Evolutionary conservation across 2,797 vertebrate genomes (phyloP).

Genomic region (Chromis chromis): DNA sequence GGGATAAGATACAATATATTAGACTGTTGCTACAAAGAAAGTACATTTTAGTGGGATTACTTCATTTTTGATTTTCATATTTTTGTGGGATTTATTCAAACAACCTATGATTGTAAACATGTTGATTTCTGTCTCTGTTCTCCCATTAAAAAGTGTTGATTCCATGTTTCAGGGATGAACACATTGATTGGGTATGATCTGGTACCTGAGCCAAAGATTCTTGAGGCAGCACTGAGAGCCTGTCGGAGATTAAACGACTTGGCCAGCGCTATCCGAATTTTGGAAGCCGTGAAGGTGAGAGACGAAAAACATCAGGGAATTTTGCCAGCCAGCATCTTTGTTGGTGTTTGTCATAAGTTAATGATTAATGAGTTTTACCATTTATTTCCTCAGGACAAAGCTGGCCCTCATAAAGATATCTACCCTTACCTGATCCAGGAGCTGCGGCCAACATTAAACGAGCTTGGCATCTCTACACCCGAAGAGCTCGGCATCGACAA

Average conservation of each 20-base stretch:
- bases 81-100: background rate
- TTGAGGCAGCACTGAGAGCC: conserved; percentile 92
- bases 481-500: conserved; percentile 96
- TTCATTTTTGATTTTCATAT: conserved; percentile 1
- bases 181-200: conserved; percentile 94
- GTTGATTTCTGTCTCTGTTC: background rate
- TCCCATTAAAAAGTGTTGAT: background rate
- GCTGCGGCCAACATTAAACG: conserved; percentile 90
- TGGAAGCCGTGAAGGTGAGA: conserved; percentile 94
- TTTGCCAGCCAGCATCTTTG: background rate
- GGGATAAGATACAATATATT: background rate
- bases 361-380: conserved; percentile 1
- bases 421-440: conserved; percentile 96
- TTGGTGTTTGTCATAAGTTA: background rate
- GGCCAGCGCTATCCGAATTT: conserved; percentile 93
- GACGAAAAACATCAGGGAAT: background rate
- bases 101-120: background rate
- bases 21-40: background rate
- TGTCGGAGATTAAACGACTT: conserved; percentile 95
- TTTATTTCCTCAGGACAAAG: conserved; percentile 88
- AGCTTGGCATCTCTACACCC: conserved; percentile 94
- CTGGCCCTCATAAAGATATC: conserved; percentile 95
- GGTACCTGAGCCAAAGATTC: conserved; percentile 96
- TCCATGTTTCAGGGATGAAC: conserved; percentile 89
- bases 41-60: background rate